Base-by-base conservation (phyloP, 2,797 vertebrate genomes). In the Columba guinea region DNA sequence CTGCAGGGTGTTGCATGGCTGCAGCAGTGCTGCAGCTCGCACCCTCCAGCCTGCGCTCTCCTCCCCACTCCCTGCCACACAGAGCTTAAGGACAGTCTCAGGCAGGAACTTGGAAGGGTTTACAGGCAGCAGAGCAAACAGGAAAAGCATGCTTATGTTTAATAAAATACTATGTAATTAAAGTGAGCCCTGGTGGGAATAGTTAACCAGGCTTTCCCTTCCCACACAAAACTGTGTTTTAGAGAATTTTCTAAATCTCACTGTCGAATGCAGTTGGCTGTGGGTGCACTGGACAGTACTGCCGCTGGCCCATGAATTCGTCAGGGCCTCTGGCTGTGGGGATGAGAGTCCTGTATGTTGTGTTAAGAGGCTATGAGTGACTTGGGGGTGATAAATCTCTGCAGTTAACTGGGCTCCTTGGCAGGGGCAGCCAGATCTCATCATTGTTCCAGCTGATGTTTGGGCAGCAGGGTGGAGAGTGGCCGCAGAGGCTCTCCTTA, bases 71-170 rank as follows among this genome's bases (percentile, higher is more conserved):
- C 22, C 9, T 9, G 8, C 24, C 23, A 4, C 19, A 18, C 26
- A 4, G 5, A 1, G 39, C 52, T 68, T 58, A 73, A 64, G 62
- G 35, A 41, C 6, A 2, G 46, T 71, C 2, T 56, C 2, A 0
- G 30, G 71, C 48, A 89, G 75, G 78, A 62, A 32, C 21, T 16
- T 26, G 24, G 30, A 65, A 23, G 17, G 27, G 4, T 68, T 53
- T 53, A 56, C 35, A 49, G 58, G 26, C 75, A 75, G 32, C 18
- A 69, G 24, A 88, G 32, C 24, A 55, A 84, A 65, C 34, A 32
- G 51, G 28, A 64, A 37, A 78, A 88, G 30, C 10, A 6, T 13
- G 18, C 35, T 80, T 19, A 18, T 23, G 51, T 22, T 65, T 80
- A 30, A 46, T 34, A 9, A 76, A 91, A 44, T 44, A 23, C 11